A percentile compares a stretch with the other conserved stretches of the same genome.
Conservation (phyloP, 2,797 vertebrate species). For the Danio jaintianensis region DNA sequence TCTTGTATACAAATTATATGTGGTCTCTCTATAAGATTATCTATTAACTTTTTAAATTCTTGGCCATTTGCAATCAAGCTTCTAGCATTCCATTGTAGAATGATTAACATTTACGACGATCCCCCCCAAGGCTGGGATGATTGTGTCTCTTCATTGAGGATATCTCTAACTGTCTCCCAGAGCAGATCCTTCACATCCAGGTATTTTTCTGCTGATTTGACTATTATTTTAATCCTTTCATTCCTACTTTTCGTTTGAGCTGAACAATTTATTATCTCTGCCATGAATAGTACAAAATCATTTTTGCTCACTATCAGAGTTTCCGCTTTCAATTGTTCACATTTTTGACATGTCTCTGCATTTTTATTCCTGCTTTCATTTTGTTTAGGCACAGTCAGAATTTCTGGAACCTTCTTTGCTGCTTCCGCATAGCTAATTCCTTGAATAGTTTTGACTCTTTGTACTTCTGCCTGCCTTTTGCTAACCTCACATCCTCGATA, state of each 20-base stretch:
- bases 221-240: slow-evolving; percentile 17
- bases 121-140: background rate
- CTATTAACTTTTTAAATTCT: slow-evolving; percentile 16
- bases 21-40: slow-evolving; percentile 5
- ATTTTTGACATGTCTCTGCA: too few relatives aligned
- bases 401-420: too few relatives aligned
- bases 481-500: background rate
- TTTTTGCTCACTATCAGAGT: too few relatives aligned
- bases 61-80: slow-evolving; percentile 24
- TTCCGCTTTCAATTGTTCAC: too few relatives aligned
- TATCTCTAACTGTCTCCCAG: slow-evolving; percentile 32
- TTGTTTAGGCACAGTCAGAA: too few relatives aligned
- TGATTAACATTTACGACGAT: background rate
- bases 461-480: background rate
- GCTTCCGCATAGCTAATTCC: background rate
- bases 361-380: too few relatives aligned
- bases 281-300: too few relatives aligned
- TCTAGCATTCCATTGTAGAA: slow-evolving; percentile 41
- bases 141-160: slow-evolving; percentile 18
- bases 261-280: too few relatives aligned
- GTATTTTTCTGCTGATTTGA: slow-evolving; percentile 12
- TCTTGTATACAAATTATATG: slow-evolving; percentile 21
- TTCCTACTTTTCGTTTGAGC: background rate
- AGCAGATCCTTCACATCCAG: background rate
- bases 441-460: background rate